Evolutionary conservation across 2,888 invertebrate genomes (phyloP).

Genomic region (Nomada ferruginata): DNA sequence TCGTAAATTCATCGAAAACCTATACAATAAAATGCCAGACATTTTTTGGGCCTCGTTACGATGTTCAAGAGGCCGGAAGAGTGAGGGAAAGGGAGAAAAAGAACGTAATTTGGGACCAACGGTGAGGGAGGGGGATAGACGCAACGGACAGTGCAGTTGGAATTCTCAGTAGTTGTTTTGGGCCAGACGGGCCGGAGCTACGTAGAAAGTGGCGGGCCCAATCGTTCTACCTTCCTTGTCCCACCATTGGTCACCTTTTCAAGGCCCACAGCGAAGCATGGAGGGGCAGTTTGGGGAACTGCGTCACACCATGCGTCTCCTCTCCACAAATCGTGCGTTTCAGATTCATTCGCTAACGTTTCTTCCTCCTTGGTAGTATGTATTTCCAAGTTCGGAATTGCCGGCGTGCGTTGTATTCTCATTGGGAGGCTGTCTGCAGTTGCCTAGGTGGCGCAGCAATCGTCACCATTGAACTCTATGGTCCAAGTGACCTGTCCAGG

Average conservation of each 20-base stretch:
- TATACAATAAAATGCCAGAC: not conserved
- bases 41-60: not conserved
- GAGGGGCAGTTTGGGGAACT: slow-evolving; percentile 79
- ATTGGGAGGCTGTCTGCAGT: not conserved
- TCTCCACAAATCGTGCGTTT: slow-evolving; percentile 24
- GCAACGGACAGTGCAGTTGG: slow-evolving; percentile 11
- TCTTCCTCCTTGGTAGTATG: not conserved
- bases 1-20: not conserved
- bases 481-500: not conserved
- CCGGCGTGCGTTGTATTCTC: not conserved
- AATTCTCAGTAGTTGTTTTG: slow-evolving; percentile 49
- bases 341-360: not conserved
- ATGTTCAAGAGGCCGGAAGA: not conserved
- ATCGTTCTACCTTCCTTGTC: slow-evolving; percentile 33
- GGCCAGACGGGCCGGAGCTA: slow-evolving; percentile 64
- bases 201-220: slow-evolving; percentile 77
- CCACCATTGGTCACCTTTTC: slow-evolving; percentile 46
- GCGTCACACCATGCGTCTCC: slow-evolving; percentile 70
- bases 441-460: not conserved
- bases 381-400: not conserved
- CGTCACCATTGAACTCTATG: not conserved
- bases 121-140: not conserved
- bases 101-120: not conserved
- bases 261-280: slow-evolving; percentile 44
- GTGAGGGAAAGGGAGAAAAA: slow-evolving; percentile 30